Conservation (phyloP, 2,113 vertebrate species). For the Xenopus borealis region DNA sequence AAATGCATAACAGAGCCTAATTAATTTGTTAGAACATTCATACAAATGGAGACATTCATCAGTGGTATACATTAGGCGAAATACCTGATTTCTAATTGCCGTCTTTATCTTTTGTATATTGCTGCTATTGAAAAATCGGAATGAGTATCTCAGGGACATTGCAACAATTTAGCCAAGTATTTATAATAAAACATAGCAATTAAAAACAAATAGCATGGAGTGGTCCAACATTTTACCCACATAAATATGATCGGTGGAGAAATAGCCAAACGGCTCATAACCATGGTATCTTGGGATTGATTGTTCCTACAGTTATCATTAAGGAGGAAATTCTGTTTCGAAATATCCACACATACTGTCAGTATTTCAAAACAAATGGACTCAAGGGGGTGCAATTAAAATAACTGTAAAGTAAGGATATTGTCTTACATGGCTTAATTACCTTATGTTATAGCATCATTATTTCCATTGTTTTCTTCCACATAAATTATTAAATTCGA, state of each 20-base stretch:
- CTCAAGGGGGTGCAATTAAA: not conserved
- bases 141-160: conserved; percentile 44
- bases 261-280: not conserved
- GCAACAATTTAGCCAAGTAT: conserved; percentile 45
- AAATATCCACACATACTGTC: not conserved
- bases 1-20: conserved; percentile 55
- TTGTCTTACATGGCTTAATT: conserved; percentile 2
- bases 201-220: conserved; percentile 11
- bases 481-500: conserved; percentile 8
- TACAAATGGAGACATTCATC: conserved; percentile 52
- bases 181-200: conserved; percentile 51
- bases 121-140: conserved; percentile 52
- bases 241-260: conserved; percentile 10
- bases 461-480: not conserved
- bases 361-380: not conserved
- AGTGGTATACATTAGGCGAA: conserved; percentile 46
- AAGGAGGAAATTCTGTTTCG: not conserved
- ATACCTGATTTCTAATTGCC: conserved; percentile 48
- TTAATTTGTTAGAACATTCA: conserved; percentile 53
- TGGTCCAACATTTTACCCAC: not conserved
- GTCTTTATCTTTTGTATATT: conserved; percentile 51
- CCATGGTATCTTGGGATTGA: conserved; percentile 29
- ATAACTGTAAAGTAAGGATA: not conserved
- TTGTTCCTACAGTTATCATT: not conserved
- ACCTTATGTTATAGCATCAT: not conserved